Base-by-base conservation (phyloP, 2,113 vertebrate genomes). In the Cyanistes caeruleus region DNA sequence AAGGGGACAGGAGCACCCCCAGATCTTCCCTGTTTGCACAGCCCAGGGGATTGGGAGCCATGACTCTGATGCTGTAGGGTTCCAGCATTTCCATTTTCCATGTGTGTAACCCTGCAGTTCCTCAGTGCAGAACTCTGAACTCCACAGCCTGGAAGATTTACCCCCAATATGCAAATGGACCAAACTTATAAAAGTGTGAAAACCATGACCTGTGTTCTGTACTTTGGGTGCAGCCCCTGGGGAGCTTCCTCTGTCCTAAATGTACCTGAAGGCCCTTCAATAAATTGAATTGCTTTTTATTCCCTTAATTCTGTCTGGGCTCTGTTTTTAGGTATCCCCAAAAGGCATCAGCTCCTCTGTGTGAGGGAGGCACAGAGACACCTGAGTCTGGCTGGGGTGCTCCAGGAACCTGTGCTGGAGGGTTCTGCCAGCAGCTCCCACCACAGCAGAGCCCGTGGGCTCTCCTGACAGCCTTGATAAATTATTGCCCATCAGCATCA, bases 141-240 rank as follows among this genome's bases (percentile, higher is more conserved):
- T 13, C 59, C 30, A 28, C 1, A 5, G 0, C 0, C 59, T 78
- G 48, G 59, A 3, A 52, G 3, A 52, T 52, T 1, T 8, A 64
- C 4, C 14, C 19, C 8, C 30, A 52, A 43, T 2, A 4, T 41
- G 11, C 30, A 52, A 52, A 78, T 22, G 24, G 5, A 5, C 14
- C 30, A 64, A 52, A 52, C 4, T 63, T 4, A 28, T 28, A 1
- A 8, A 63, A 23, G 10, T n/a, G 11, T 52, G 30, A 17, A 78
- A 43, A 15, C 12, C 2, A 1, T 33, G 37, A 27, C 10, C 10
- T 0, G 0, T 11, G 0, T 13, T 21, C 3, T 17, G 27, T 33
- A 63, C 15, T 55, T 52, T 41, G 37, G 13, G 30, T n/a, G 48
- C 1, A 52, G 46, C 10, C 2, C 35, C 11, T 15, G 13, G 13